These are phyloP conservation scores for Anser cygnoides DNA, from an alignment of 2,113 vertebrate species.

Conservation along the genomic window DNA sequence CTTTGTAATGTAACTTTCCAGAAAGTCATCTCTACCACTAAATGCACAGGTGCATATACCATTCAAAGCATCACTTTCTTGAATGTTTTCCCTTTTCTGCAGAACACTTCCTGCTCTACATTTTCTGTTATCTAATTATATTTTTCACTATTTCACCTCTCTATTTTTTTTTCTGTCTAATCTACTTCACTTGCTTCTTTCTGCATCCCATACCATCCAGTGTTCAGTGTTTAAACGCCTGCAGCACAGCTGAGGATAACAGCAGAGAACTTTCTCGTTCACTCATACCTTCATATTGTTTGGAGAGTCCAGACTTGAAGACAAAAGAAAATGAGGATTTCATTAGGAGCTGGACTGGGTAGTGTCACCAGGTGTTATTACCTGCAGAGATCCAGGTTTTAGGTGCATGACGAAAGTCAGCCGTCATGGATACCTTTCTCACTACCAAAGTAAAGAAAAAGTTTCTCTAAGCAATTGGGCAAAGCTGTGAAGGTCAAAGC, in stretches of 20 bases:
- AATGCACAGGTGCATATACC: too few species aligned
- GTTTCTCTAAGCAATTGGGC: neutral
- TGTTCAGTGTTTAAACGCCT: neutral
- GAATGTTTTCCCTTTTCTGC: neutral
- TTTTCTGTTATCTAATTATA: neutral
- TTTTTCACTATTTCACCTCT: neutral
- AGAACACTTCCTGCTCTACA: neutral
- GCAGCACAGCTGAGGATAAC: neutral
- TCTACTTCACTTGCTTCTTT: neutral
- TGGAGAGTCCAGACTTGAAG: neutral
- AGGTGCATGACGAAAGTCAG: neutral
- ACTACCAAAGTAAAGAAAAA: neutral
- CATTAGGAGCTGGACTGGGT: neutral
- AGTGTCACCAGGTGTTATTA: neutral
- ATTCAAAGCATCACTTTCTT: neutral
- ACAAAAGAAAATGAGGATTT: neutral
- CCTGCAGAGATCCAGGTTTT: neutral
- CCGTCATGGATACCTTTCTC: neutral
- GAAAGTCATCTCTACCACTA: too few species aligned
- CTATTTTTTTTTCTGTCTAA: neutral
- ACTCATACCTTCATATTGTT: rapidly evolving
- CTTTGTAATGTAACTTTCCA: too few species aligned
- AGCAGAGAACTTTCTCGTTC: neutral
- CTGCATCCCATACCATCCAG: neutral
- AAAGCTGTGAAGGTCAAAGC: neutral